These are phyloP conservation scores for Trachelus troglodyta DNA, from an alignment of 2,888 invertebrate genomes.

Conservation along the genomic window DNA sequence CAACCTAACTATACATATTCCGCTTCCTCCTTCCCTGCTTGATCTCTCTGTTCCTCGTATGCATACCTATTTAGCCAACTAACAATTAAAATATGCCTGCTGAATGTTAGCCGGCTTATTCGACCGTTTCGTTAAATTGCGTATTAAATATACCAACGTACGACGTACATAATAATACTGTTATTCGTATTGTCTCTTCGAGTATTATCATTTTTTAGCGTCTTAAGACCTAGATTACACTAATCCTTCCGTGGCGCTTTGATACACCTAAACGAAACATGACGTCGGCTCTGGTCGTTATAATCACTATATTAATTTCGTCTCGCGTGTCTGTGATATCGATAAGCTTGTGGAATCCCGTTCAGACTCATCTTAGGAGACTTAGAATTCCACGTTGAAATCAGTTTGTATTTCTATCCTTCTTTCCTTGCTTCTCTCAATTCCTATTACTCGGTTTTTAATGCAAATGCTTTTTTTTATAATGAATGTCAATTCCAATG, in stretches of 20 bases:
- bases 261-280: not conserved
- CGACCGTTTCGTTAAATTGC: constrained; percentile 17
- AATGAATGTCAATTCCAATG: not conserved
- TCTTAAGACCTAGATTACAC: not conserved
- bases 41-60: not conserved
- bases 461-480: not conserved
- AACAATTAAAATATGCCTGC: not conserved
- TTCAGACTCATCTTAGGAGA: not conserved
- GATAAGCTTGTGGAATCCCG: not conserved
- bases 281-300: not conserved
- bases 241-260: not conserved
- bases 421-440: not conserved
- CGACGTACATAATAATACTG: constrained; percentile 19
- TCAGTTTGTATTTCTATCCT: not conserved
- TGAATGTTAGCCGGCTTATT: not conserved
- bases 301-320: not conserved
- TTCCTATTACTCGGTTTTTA: not conserved
- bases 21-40: not conserved
- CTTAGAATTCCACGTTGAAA: not conserved
- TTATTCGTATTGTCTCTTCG: constrained; percentile 6
- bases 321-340: not conserved
- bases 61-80: not conserved
- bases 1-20: not conserved
- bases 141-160: constrained; percentile 29
- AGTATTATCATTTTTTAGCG: not conserved